Percentiles rank a stretch among this genome's conserved stretches.
Evolutionary conservation across 2,113 vertebrate genomes (phyloP).

Genomic region (Sigmodon hispidus): DNA sequence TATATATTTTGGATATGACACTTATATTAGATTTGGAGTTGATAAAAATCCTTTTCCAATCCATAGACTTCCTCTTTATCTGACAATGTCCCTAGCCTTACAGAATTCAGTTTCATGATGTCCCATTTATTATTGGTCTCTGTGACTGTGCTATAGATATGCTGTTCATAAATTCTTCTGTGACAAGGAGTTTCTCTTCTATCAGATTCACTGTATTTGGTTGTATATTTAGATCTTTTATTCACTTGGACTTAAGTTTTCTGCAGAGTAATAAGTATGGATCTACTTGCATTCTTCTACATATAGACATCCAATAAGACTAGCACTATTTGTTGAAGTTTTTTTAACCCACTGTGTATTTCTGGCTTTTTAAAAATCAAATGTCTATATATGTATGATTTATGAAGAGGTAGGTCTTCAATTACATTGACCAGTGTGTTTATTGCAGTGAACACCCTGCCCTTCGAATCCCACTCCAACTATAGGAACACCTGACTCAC

Average conservation of each 20-base stretch:
- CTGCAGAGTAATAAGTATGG: background rate
- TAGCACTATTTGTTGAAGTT: background rate
- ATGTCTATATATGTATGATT: background rate
- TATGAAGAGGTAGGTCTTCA: background rate
- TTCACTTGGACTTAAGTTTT: background rate
- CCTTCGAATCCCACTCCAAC: no score
- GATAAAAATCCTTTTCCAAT: background rate
- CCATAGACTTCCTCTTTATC: no score
- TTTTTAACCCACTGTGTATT: background rate
- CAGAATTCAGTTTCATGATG: background rate
- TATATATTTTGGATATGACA: background rate
- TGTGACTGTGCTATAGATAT: background rate
- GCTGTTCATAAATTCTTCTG: background rate
- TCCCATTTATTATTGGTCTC: background rate
- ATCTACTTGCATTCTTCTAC: background rate
- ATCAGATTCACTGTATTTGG: background rate
- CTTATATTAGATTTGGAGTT: background rate
- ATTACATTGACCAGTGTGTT: background rate
- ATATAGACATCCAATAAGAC: background rate
- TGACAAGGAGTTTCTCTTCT: background rate
- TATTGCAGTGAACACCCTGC: background rate
- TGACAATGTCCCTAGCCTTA: background rate
- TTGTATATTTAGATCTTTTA: background rate
- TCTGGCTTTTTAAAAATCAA: background rate
- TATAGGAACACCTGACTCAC: no score